phyloP scores from a whole-genome alignment of 2,888 invertebrate species.

The Phasia obesa region DNA sequence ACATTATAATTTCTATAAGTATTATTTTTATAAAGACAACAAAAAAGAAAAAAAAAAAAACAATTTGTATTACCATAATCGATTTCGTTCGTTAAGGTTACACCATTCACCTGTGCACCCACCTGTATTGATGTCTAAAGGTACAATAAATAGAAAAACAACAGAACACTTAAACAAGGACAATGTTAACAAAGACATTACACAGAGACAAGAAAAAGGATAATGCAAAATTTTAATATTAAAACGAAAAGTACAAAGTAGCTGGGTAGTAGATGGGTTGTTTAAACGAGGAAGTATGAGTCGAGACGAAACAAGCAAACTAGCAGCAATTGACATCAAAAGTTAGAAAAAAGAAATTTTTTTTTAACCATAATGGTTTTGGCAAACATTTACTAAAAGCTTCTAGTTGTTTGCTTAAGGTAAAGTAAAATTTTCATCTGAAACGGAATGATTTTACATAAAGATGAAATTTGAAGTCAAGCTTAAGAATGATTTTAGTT shows the following conservation, averaged over 20 bases:
- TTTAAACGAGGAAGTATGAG: not conserved
- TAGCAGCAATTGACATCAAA: slow-evolving; percentile 10
- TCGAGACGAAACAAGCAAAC: not conserved
- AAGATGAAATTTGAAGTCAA: too few relatives aligned
- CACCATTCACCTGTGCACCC: slow-evolving; percentile 3
- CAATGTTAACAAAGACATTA: not conserved
- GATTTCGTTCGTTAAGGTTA: slow-evolving; percentile 54
- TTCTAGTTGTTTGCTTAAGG: too few relatives aligned
- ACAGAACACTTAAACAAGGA: not conserved
- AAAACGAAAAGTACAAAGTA: not conserved
- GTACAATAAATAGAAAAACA: too few relatives aligned
- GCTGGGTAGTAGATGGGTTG: not conserved
- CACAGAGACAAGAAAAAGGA: not conserved
- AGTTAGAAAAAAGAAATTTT: not conserved
- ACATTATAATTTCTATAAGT: slow-evolving; percentile 34
- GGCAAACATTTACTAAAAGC: too few relatives aligned
- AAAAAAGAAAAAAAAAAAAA: too few relatives aligned
- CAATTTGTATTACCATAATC: slow-evolving; percentile 52
- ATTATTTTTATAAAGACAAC: slow-evolving; percentile 19
- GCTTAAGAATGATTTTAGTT: too few relatives aligned
- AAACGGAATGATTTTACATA: too few relatives aligned
- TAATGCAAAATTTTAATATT: slow-evolving; percentile 1
- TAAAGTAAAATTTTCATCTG: too few relatives aligned
- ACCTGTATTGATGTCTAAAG: too few relatives aligned
- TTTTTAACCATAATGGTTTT: too few relatives aligned